phyloP scores from a whole-genome alignment of 2,888 invertebrate species.

The Agonopterix heracliana region DNA sequence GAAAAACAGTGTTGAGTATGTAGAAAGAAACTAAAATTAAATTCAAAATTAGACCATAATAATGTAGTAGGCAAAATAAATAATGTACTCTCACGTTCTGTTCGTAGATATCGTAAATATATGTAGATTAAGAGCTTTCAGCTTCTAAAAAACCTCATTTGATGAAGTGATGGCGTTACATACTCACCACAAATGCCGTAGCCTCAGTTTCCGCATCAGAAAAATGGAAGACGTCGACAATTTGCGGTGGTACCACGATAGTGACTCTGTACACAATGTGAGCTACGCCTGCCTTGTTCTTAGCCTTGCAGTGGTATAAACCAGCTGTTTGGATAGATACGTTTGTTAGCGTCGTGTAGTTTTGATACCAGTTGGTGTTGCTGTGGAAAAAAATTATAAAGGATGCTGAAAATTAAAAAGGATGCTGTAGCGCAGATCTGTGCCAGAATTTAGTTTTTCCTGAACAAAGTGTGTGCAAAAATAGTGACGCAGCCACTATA shows the following conservation, averaged over 20 bases:
- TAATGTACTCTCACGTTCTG: no score
- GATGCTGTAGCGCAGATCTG: background rate
- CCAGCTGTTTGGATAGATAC: slow-evolving; percentile 54
- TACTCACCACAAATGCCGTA: no score
- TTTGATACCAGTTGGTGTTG: slow-evolving; percentile 45
- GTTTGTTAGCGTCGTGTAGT: slow-evolving; percentile 34
- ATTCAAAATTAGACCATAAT: no score
- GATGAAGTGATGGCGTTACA: background rate
- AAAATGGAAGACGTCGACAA: slow-evolving; percentile 27
- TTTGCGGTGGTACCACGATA: slow-evolving; percentile 46
- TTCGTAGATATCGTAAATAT: no score
- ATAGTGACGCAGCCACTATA: no score
- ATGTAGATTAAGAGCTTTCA: no score
- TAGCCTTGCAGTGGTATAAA: slow-evolving; percentile 75
- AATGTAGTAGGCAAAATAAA: no score
- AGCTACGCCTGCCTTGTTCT: slow-evolving; percentile 75
- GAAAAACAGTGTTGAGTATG: no score
- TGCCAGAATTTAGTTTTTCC: no score
- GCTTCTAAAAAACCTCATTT: no score
- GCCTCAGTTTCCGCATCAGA: no score
- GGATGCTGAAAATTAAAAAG: background rate
- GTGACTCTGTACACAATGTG: slow-evolving; percentile 67
- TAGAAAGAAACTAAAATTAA: no score
- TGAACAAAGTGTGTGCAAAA: background rate
- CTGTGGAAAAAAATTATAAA: slow-evolving; percentile 23